phyloP scores from a whole-genome alignment of 2,113 vertebrate species.

The Cisticola juncidis region DNA sequence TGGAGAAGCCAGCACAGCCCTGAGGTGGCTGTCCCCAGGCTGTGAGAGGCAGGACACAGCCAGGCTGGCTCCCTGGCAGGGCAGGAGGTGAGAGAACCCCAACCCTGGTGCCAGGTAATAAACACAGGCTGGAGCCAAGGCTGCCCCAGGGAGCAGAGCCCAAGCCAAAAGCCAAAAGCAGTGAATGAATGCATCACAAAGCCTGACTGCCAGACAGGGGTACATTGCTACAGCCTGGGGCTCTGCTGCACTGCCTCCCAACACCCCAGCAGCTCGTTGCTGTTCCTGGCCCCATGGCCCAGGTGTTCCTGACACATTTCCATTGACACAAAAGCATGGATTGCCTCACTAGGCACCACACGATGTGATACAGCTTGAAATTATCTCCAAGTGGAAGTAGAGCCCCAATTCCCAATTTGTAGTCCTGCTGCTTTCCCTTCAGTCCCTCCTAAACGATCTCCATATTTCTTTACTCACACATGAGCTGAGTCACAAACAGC shows the following conservation, averaged over 20 bases:
- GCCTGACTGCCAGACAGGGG: fast-evolving
- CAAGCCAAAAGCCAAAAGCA: not conserved
- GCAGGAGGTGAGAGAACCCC: not conserved
- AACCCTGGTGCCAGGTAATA: not conserved
- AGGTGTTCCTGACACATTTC: not conserved
- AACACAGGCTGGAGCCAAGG: not conserved
- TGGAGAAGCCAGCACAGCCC: fast-evolving
- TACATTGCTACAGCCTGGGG: not conserved
- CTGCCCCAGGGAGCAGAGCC: not conserved
- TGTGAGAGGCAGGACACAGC: fast-evolving
- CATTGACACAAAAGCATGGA: not conserved
- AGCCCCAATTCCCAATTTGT: not conserved
- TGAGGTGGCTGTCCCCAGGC: not conserved
- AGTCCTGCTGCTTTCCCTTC: not conserved
- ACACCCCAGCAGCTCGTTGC: not conserved
- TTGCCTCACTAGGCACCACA: not conserved
- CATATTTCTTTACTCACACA: not conserved
- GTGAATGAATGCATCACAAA: not conserved
- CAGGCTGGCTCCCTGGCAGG: not conserved
- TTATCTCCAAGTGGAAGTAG: not conserved
- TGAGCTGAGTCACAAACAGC: not conserved
- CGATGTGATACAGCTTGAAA: not conserved
- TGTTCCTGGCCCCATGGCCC: not conserved
- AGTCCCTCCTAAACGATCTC: not conserved
- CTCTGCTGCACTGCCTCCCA: not conserved